These are phyloP conservation scores for Melanchra persicariae DNA, from an alignment of 2,888 invertebrate genomes.

Conservation along the genomic window DNA sequence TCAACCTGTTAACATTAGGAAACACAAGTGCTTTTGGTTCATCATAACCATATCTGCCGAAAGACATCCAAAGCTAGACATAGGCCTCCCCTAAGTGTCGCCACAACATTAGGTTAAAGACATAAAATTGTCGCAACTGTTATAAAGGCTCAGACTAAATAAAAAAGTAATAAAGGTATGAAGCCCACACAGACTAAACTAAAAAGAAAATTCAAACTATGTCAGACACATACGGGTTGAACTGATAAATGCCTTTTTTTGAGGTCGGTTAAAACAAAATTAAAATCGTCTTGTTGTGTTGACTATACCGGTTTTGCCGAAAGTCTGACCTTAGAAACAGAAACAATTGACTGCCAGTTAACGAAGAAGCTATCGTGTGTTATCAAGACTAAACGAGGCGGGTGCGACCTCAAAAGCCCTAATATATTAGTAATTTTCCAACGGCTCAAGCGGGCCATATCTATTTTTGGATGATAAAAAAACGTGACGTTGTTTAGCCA, in stretches of 20 bases:
- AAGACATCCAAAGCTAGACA: too few species aligned
- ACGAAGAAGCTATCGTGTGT: neutral
- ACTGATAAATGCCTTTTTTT: neutral
- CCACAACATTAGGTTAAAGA: too few species aligned
- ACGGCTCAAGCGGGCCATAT: conserved; percentile 11
- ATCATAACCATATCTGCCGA: too few species aligned
- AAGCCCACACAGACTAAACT: neutral
- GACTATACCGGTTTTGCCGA: conserved; percentile 14
- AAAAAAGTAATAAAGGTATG: too few species aligned
- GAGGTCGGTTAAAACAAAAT: neutral
- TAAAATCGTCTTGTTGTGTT: neutral
- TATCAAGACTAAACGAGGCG: neutral
- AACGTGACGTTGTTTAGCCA: conserved; percentile 6
- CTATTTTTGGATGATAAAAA: conserved; percentile 55
- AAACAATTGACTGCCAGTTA: neutral
- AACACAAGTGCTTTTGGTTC: too few species aligned
- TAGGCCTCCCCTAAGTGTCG: too few species aligned
- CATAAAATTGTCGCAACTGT: too few species aligned
- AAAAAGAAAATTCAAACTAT: neutral
- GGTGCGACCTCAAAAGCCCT: neutral
- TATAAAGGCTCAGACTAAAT: too few species aligned
- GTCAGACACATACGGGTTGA: neutral
- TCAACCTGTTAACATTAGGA: too few species aligned
- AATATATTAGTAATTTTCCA: conserved; percentile 2
- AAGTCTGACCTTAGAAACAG: too few species aligned